Evolutionary conservation across 2,113 vertebrate species (phyloP).

Genomic region (Erpornis zantholeuca): DNA sequence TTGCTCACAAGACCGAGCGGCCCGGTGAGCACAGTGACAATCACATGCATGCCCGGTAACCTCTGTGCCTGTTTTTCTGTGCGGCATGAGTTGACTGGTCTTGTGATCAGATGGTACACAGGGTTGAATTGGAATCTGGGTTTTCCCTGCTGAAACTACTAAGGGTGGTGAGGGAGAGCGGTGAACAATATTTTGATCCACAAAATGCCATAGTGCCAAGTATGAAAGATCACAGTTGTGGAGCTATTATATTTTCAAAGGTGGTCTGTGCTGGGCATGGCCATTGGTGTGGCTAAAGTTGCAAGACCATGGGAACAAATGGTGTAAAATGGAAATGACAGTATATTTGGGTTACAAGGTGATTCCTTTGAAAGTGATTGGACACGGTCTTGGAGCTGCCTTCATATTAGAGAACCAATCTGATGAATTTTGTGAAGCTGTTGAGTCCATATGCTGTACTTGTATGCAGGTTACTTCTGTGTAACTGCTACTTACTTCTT

Average conservation of each 20-base stretch:
- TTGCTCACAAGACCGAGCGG: not conserved
- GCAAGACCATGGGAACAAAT: not conserved
- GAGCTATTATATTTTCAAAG: not conserved
- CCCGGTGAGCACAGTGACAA: not conserved
- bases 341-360: not conserved
- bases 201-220: not conserved
- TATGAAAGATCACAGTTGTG: not conserved
- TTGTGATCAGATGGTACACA: not conserved
- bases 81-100: not conserved
- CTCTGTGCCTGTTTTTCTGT: not conserved
- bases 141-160: not conserved
- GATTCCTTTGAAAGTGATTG: not conserved
- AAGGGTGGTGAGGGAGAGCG: not conserved
- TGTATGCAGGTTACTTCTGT: not conserved
- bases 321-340: not conserved
- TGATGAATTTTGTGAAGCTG: not conserved
- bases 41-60: not conserved
- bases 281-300: not conserved
- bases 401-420: not conserved
- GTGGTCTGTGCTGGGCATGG: rapidly evolving
- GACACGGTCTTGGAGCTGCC: not conserved
- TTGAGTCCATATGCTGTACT: rapidly evolving
- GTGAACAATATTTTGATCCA: not conserved
- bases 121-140: not conserved
- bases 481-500: not conserved